A percentile compares a stretch with the other conserved stretches of the same genome.
Conservation (phyloP, 2,797 vertebrate genomes). For the Chiloscyllium punctatum region DNA sequence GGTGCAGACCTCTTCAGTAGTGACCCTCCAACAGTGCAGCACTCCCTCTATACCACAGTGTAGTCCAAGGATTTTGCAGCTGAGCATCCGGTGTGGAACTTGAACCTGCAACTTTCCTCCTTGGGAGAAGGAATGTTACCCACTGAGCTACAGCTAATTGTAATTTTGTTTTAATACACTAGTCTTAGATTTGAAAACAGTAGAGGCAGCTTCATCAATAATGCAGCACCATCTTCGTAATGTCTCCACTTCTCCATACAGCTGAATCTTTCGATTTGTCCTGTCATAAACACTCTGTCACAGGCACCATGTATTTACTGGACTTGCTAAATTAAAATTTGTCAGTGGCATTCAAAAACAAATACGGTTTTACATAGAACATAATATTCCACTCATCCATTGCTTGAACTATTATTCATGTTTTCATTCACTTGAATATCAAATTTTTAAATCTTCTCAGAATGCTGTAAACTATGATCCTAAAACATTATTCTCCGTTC, state of each 20-base stretch:
- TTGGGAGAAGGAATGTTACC: background rate
- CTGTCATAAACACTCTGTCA: background rate
- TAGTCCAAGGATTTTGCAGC: background rate
- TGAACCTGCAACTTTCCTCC: background rate
- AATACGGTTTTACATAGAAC: background rate
- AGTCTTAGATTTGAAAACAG: background rate
- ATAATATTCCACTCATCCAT: background rate
- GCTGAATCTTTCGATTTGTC: background rate
- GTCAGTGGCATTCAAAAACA: background rate
- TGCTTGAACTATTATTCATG: background rate
- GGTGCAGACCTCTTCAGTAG: background rate
- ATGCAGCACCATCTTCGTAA: background rate
- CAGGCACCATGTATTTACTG: background rate
- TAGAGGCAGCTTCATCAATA: background rate
- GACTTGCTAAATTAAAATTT: background rate
- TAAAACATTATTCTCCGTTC: background rate
- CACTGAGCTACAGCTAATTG: background rate
- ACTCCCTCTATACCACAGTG: background rate
- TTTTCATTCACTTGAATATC: background rate
- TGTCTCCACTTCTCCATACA: background rate
- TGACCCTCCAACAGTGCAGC: background rate
- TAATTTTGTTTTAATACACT: background rate
- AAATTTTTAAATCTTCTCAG: background rate
- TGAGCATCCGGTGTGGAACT: background rate
- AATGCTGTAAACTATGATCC: background rate